Evolutionary conservation across 2,888 invertebrate genomes (phyloP).

Genomic region (Platerodrilus igneus): DNA sequence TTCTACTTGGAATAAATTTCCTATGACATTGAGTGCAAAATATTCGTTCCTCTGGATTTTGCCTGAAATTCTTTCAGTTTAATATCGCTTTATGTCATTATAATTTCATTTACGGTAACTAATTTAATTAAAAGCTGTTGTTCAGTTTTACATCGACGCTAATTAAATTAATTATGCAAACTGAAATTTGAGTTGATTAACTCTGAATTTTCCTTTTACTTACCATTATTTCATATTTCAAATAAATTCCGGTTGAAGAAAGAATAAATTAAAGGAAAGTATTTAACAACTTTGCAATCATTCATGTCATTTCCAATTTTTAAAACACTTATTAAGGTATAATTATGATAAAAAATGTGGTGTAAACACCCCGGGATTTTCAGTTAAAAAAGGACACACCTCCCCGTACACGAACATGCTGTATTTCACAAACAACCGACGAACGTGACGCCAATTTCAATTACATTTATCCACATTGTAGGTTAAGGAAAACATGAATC

Average conservation of each 20-base stretch:
- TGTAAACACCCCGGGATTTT: slow-evolving; percentile 23
- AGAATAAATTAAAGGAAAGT: slow-evolving; percentile 35
- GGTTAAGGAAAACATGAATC: slow-evolving; percentile 19
- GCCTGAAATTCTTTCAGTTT: too few species aligned
- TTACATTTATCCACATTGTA: slow-evolving; percentile 20
- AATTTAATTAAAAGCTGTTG: too few species aligned
- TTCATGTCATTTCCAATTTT: slow-evolving; percentile 35
- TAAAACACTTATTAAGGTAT: slow-evolving; percentile 14
- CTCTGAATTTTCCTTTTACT: too few species aligned
- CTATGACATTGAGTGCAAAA: too few species aligned
- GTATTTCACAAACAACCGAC: slow-evolving; percentile 22
- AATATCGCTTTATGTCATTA: too few species aligned
- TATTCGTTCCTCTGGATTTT: too few species aligned
- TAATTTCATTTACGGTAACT: too few species aligned
- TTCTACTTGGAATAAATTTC: too few species aligned
- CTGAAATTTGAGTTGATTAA: too few species aligned
- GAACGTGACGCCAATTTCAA: slow-evolving; percentile 22
- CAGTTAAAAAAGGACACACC: slow-evolving; percentile 29
- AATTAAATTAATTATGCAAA: too few species aligned
- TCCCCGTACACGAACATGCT: slow-evolving; percentile 27
- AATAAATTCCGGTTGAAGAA: slow-evolving; percentile 37
- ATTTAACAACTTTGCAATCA: slow-evolving; percentile 30
- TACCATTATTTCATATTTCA: slow-evolving; percentile 43
- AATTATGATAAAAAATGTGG: slow-evolving; percentile 15
- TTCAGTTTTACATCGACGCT: too few species aligned